These are phyloP conservation scores for Synchiropus splendidus DNA, from an alignment of 2,113 vertebrate species.

Conservation along the genomic window DNA sequence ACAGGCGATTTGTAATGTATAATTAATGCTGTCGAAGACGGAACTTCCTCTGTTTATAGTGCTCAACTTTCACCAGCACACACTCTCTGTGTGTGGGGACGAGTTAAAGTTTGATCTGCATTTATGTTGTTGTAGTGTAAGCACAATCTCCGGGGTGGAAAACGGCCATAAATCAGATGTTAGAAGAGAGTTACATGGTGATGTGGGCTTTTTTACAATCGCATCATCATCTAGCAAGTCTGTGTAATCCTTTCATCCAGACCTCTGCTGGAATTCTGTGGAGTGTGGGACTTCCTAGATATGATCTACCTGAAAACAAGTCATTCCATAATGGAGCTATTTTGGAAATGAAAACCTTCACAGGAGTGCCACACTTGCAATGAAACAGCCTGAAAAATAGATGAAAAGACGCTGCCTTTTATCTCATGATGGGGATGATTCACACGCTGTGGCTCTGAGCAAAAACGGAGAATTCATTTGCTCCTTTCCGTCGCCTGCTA, in stretches of 20 bases:
- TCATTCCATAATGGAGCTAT: slow-evolving; percentile 17
- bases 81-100: too few relatives aligned
- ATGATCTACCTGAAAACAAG: slow-evolving; percentile 30
- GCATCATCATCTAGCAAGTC: slow-evolving; percentile 7
- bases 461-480: slow-evolving; percentile 37
- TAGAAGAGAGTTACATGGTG: too few relatives aligned
- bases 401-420: slow-evolving; percentile 41
- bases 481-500: slow-evolving; percentile 6
- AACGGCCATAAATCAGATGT: too few relatives aligned
- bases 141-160: too few relatives aligned
- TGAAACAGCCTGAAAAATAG: slow-evolving; percentile 29
- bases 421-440: slow-evolving; percentile 39
- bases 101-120: too few relatives aligned
- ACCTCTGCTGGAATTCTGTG: slow-evolving; percentile 32
- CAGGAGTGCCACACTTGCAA: slow-evolving; percentile 14
- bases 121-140: too few relatives aligned
- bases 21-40: too few relatives aligned
- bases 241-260: slow-evolving; percentile 14
- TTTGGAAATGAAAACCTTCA: slow-evolving; percentile 26
- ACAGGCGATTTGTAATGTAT: too few relatives aligned
- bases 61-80: too few relatives aligned
- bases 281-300: slow-evolving; percentile 23
- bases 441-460: slow-evolving; percentile 34
- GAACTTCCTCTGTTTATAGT: too few relatives aligned
- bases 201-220: too few relatives aligned